Evolutionary conservation across 1,140 invertebrate species (phyloP).

Genomic region (Ditylenchus dipsaci): DNA sequence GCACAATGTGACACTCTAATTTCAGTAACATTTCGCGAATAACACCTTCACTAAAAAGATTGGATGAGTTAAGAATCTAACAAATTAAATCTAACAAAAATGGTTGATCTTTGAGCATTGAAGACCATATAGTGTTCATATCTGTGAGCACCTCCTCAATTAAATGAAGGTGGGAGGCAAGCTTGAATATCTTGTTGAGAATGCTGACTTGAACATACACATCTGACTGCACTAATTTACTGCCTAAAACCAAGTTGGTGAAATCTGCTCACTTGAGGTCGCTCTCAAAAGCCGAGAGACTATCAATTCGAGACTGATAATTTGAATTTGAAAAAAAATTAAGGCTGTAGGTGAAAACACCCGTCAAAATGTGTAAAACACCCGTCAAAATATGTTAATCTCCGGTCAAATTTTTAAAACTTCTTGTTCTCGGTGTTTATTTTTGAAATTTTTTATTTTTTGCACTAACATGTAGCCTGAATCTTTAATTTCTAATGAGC

Average conservation of each 20-base stretch:
- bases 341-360: no score
- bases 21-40: conserved; percentile 13
- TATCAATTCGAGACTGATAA: no score
- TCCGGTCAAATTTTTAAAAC: no score
- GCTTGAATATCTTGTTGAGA: conserved; percentile 9
- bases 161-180: neutral
- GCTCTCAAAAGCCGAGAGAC: no score
- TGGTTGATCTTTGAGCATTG: conserved; percentile 8
- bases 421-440: no score
- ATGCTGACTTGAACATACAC: neutral
- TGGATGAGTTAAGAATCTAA: neutral
- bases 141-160: conserved; percentile 1
- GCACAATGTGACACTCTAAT: conserved; percentile 14
- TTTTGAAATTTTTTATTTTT: no score
- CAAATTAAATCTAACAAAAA: conserved; percentile 19
- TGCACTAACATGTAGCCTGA: no score
- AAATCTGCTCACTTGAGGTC: neutral
- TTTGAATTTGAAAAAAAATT: no score
- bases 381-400: no score
- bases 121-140: conserved; percentile 10
- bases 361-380: no score
- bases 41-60: conserved; percentile 8
- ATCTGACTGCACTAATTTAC: conserved; percentile 6
- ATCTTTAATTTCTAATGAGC: no score
- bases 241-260: conserved; percentile 1